A percentile compares a stretch with the other conserved stretches of the same genome.
Evolutionary conservation across 2,113 vertebrate genomes (phyloP).

Genomic region (Dinomys branickii): DNA sequence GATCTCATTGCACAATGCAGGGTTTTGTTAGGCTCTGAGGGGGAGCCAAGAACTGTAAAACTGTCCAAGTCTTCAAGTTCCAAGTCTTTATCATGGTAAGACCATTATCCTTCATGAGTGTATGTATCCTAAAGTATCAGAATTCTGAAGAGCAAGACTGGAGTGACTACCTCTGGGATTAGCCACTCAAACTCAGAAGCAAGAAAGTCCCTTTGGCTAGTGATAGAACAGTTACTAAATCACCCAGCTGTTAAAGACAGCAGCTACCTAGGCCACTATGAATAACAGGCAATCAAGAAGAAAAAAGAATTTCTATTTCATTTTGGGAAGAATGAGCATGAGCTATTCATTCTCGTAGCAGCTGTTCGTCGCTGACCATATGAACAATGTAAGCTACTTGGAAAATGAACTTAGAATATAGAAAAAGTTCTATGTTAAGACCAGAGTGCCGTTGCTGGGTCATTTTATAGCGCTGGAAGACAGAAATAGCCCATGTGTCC

Average conservation of each 20-base stretch:
- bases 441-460: background rate
- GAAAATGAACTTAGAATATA: conserved; percentile 57
- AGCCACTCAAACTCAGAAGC: conserved; percentile 19
- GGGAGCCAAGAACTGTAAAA: background rate
- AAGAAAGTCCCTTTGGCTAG: background rate
- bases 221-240: conserved; percentile 19
- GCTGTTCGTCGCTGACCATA: conserved; percentile 16
- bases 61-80: background rate
- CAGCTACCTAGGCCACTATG: background rate
- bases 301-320: conserved; percentile 32
- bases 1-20: no score
- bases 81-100: background rate
- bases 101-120: background rate
- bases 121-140: background rate
- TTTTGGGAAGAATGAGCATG: conserved; percentile 16
- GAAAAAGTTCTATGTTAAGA: conserved; percentile 2
- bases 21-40: background rate
- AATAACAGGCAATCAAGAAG: background rate
- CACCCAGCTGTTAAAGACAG: background rate
- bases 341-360: background rate
- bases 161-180: background rate
- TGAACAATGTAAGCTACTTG: conserved; percentile 43
- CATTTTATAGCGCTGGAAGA: conserved; percentile 17
- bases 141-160: background rate
- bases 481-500: background rate